A percentile compares a stretch with the other conserved stretches of the same genome.
These are phyloP conservation scores for Sibirionetta formosa DNA, from an alignment of 2,797 vertebrate species.

Conservation along the genomic window DNA sequence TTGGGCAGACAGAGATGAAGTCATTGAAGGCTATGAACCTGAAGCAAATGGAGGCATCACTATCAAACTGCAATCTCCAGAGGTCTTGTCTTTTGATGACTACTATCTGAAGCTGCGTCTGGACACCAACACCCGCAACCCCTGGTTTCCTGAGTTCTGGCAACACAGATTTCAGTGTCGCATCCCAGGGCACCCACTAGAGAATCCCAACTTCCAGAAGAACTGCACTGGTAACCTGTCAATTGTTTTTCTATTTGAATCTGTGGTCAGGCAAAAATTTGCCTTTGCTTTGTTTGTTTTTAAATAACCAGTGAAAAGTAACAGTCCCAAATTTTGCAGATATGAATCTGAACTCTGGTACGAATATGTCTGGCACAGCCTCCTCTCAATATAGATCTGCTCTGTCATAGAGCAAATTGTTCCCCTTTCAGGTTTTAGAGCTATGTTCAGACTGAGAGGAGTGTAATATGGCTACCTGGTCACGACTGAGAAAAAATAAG, in stretches of 20 bases:
- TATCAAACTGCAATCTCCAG: slow-evolving; percentile 95
- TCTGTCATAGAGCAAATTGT: background rate
- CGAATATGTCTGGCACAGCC: background rate
- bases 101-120: slow-evolving; percentile 95
- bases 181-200: slow-evolving; percentile 91
- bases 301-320: background rate
- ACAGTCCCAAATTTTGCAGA: background rate
- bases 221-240: slow-evolving; percentile 91
- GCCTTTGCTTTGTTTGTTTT: background rate
- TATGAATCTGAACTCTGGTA: background rate
- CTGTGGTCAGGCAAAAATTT: background rate
- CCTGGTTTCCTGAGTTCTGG: slow-evolving; percentile 99
- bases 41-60: slow-evolving; percentile 98
- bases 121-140: slow-evolving; percentile 94
- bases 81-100: slow-evolving; percentile 94
- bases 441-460: background rate
- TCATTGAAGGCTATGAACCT: slow-evolving; percentile 95
- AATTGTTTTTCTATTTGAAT: background rate
- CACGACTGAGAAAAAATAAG: background rate
- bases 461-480: background rate
- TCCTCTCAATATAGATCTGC: background rate
- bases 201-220: slow-evolving; percentile 94
- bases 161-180: slow-evolving; percentile 98
- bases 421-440: background rate
- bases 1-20: slow-evolving; percentile 98